Evolutionary conservation across 2,888 invertebrate genomes (phyloP).

Genomic region (Orthonevra nobilis): DNA sequence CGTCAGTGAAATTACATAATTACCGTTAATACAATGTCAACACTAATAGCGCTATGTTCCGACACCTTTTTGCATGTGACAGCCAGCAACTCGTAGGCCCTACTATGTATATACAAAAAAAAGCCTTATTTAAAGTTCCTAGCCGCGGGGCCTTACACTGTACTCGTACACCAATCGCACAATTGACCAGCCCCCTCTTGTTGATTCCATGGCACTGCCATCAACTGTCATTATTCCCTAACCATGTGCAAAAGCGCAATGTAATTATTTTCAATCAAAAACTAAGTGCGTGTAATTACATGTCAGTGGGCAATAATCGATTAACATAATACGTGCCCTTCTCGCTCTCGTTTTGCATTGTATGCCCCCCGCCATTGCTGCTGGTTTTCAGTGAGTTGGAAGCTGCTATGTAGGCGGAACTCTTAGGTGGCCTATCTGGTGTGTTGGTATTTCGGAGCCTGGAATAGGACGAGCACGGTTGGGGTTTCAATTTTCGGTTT

Average conservation of each 20-base stretch:
- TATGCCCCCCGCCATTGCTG: constrained; percentile 27
- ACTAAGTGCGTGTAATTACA: constrained; percentile 75
- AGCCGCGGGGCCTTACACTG: constrained; percentile 28
- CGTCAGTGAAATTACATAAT: constrained; percentile 49
- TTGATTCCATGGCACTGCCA: constrained; percentile 49
- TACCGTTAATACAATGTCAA: constrained; percentile 66
- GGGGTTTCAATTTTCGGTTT: constrained; percentile 50
- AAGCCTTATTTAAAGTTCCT: constrained; percentile 46
- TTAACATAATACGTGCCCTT: constrained; percentile 63
- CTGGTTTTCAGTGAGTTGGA: constrained; percentile 48
- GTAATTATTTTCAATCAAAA: constrained; percentile 75
- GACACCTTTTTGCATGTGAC: constrained; percentile 59
- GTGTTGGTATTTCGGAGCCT: neutral
- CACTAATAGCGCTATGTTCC: constrained; percentile 53
- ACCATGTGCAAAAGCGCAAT: constrained; percentile 70
- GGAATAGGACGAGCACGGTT: constrained; percentile 7
- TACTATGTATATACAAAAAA: neutral
- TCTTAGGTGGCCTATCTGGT: constrained; percentile 27
- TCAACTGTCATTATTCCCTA: constrained; percentile 69
- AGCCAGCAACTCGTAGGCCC: constrained; percentile 16
- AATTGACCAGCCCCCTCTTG: constrained; percentile 38
- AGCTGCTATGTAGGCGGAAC: neutral
- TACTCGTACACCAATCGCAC: constrained; percentile 4
- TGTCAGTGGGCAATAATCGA: constrained; percentile 72
- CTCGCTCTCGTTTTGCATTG: neutral